Base-by-base conservation (phyloP, 2,113 vertebrate genomes). In the Piprites chloris region DNA sequence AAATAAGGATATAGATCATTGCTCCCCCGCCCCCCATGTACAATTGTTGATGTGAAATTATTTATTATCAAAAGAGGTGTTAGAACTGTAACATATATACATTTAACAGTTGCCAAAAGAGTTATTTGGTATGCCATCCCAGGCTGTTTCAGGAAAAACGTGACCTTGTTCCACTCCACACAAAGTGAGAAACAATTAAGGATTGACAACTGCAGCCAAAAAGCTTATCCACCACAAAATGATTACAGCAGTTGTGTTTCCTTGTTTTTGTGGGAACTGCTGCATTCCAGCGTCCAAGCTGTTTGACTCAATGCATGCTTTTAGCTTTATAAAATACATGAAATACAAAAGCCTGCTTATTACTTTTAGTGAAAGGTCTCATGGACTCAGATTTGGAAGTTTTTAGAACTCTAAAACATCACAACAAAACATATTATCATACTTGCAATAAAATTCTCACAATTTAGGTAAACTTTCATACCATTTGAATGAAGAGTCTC, bases 361-460 rank as follows among this genome's bases (percentile, higher is more conserved):
- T 71, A 63, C 19, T 63, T 77, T 80, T 32, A 80, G 14, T 11
- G 39, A 77, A 80, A 69, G 15, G 11, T 62, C 32, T 50, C 14
- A 5, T 1, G 3, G 41, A 73, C 41, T 55, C n/a, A 21, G 27
- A 79, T 63, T 13, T 50, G 18, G 27, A 71, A 33, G 35, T 33
- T 42, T 63, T 49, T 63, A 28, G 69, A 77, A 42, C 18, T 20
- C 49, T 10, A 49, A 62, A 90, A 8, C 14, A 49, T 37, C 9
- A 42, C 0, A 0, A 33, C 18, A 55, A 23, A 49, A 63, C 2
- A 1, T 23, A 52, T 35, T 55, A 75, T 41, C 35, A 90, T 47
- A 61, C 17, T 63, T 52, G 39, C 11, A 89, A 72, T 44, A 47
- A 75, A 79, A 69, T 59, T 30, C 55, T 17, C 24, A 75, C 49